Evolutionary conservation across 2,113 vertebrate genomes (phyloP).

Genomic region (Parotia lawesii): DNA sequence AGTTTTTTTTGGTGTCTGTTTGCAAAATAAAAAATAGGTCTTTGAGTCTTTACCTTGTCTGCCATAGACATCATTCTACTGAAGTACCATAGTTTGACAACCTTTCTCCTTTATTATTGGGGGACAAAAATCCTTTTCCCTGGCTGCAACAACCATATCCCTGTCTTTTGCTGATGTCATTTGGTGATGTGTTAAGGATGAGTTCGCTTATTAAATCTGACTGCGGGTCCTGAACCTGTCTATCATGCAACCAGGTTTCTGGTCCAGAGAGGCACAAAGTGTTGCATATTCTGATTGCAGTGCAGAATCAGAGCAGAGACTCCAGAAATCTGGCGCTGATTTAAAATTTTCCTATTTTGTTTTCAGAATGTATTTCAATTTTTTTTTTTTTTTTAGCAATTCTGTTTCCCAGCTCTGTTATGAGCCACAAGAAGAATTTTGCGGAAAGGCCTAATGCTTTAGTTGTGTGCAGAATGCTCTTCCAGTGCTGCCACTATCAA

Average conservation of each 20-base stretch:
- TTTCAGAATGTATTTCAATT: neutral
- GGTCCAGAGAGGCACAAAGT: neutral
- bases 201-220: neutral
- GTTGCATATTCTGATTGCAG: neutral
- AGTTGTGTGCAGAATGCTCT: neutral
- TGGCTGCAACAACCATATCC: neutral
- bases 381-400: neutral
- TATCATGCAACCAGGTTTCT: neutral
- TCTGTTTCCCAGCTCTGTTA: neutral
- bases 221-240: fast-evolving
- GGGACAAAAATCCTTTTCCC: neutral
- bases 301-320: neutral
- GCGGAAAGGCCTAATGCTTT: neutral
- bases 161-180: neutral
- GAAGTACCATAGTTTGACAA: neutral
- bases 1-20: neutral
- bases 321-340: neutral
- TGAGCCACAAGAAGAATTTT: neutral
- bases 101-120: neutral
- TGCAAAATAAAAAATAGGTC: neutral
- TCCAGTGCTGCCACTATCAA: neutral
- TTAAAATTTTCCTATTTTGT: neutral
- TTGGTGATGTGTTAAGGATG: neutral
- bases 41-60: neutral
- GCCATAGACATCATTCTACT: neutral